Evolutionary conservation across 2,888 invertebrate genomes (phyloP), one percentile per base, ranked within the genome.

Genomic region (Folsomia candida): DNA sequence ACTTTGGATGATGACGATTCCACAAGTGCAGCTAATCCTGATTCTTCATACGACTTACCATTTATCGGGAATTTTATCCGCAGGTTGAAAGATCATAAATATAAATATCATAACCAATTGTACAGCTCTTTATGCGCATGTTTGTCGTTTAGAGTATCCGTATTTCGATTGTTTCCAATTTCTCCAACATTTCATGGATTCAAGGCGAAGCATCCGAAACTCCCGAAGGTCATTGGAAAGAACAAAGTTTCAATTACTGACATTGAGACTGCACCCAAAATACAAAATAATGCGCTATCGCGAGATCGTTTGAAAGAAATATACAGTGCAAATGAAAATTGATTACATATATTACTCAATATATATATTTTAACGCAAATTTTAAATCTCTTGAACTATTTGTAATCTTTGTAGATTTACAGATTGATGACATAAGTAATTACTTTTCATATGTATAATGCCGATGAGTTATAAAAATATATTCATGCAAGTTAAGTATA

Each of bases 1-100:
- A 88, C 72, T 18, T 29, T 27, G n/a, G 22, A 1, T 9, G 65
- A 69, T 24, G 69, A 58, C 29, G 65, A 69, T 18, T 69, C 67
- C 37, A 37, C 37, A 24, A 27, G 26, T 67, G 64, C 68, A 24
- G 59, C 28, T n/a, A 68, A 70, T 54, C 61, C 63, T 28, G 69
- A 69, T 47, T 25, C 29, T 9, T 69, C 77, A 2, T 78, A 78
- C 60, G 77, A 78, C 61, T 65, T 78, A 25, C 78, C 78, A 11
- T 68, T 73, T 65, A 63, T 60, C 11, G 77, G 76, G 78, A 63
- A 67, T 20, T 51, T 76, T 24, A 71, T 78, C 47, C 68, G 68
- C 72, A 72, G 73, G 77, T 77, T 24, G 25, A 70, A 54, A 64
- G n/a, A 37, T 25, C 14, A 9, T 37, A 37, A 37, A 9, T 37